Evolutionary conservation across 2,797 vertebrate species (phyloP), one percentile per base, ranked within the genome.

Genomic region (Numenius phaeopus): DNA sequence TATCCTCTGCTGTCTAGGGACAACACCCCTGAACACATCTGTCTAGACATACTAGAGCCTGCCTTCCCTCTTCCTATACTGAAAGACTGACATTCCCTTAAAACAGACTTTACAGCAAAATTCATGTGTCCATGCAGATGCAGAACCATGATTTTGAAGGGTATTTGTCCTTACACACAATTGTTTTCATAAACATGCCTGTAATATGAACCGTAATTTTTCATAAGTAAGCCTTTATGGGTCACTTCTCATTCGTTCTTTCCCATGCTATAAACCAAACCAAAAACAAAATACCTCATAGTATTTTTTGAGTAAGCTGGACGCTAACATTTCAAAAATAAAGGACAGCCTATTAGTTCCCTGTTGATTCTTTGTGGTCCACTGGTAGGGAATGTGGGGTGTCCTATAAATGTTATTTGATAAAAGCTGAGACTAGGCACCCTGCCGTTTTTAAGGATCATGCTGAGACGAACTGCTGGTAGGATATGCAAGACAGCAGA

Each of bases 1-100:
- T 95, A 97, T 97, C 84, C 95, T 97, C 70, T 94, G 92, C 88
- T 97, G 78, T 95, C 94, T 92, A 95, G 89, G 93, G 97, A 92
- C 93, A 94, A 30, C 92, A 94, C 42, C 87, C 83, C 66, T 90
- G 73, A 75, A 70, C 58, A 50, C 61, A 72, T 90, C 87, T 83
- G 90, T 93, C 93, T 95, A 94, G 93, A 96, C 94, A 24, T 58
- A 19, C 61, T 78, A 91, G 71, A 92, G 61, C 37, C 81, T 90
- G 39, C 58, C 54, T 82, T 90, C 81, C 49, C 57, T 72, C 61
- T 85, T 92, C 65, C 40, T n/a, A 52, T 67, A 21, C n/a, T 19
- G 26, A 67, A 78, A 87, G 83, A 40, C 21, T 67, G 61, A 11
- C 16, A 24, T 72, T 80, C 24, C 27, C 4, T 7, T 73, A 26